A percentile compares a stretch with the other conserved stretches of the same genome.
These are phyloP conservation scores for Flexamia atlantica DNA, from an alignment of 2,888 invertebrate genomes.

Conservation along the genomic window DNA sequence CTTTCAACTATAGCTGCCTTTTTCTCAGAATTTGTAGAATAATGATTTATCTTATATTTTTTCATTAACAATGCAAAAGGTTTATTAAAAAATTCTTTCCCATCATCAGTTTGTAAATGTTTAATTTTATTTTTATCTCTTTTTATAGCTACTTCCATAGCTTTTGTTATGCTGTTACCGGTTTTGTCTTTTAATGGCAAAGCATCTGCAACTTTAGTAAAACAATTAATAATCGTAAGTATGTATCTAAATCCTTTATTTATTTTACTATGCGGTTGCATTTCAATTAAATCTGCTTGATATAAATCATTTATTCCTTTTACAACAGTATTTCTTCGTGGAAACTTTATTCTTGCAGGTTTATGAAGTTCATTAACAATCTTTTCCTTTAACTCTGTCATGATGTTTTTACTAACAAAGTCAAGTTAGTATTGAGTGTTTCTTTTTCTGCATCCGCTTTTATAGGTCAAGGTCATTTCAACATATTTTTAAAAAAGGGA, in stretches of 20 bases:
- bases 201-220: constrained; percentile 48
- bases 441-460: neutral
- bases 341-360: constrained; percentile 52
- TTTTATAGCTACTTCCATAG: constrained; percentile 32
- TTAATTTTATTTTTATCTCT: constrained; percentile 36
- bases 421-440: neutral
- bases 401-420: neutral
- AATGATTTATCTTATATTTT: constrained; percentile 65
- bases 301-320: constrained; percentile 61
- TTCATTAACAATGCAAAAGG: constrained; percentile 62
- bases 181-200: constrained; percentile 60
- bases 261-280: constrained; percentile 37
- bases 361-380: constrained; percentile 62
- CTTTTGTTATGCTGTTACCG: constrained; percentile 29
- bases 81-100: constrained; percentile 64
- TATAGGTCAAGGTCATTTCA: constrained; percentile 10
- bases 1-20: constrained; percentile 64
- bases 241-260: constrained; percentile 54
- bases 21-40: constrained; percentile 57
- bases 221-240: constrained; percentile 54
- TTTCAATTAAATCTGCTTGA: constrained; percentile 63
- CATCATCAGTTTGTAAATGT: constrained; percentile 66
- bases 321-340: constrained; percentile 35
- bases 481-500: neutral
- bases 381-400: neutral